Evolutionary conservation across 2,888 invertebrate genomes (phyloP).

Genomic region (Gastrophysa polygoni): DNA sequence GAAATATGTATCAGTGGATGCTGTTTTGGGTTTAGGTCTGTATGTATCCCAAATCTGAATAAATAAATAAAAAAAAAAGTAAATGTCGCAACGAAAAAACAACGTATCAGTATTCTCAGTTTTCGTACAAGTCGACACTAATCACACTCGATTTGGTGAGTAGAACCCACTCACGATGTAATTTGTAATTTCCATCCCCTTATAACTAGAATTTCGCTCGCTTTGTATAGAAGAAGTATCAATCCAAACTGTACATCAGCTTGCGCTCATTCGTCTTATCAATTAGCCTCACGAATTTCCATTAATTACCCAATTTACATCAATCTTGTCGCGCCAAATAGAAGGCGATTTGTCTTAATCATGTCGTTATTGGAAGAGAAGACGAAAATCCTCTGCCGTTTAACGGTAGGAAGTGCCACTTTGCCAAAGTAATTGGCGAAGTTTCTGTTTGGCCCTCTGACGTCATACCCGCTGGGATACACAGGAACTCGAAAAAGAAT

Average conservation of each 20-base stretch:
- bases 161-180: too few species aligned
- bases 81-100: too few species aligned
- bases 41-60: too few species aligned
- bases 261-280: neutral
- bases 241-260: neutral
- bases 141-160: too few species aligned
- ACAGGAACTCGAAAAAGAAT: slow-evolving; percentile 1
- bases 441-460: slow-evolving; percentile 16
- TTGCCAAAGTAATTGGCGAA: slow-evolving; percentile 16
- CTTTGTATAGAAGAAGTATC: neutral
- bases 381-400: slow-evolving; percentile 22
- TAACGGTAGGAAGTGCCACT: slow-evolving; percentile 18
- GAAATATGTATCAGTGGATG: too few species aligned
- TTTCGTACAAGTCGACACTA: too few species aligned
- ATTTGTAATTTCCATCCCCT: too few species aligned
- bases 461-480: neutral
- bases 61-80: too few species aligned
- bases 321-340: slow-evolving; percentile 30
- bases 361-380: slow-evolving; percentile 42
- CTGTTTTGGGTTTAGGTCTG: too few species aligned
- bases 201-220: too few species aligned
- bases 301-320: slow-evolving; percentile 26
- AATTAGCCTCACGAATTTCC: slow-evolving; percentile 22
- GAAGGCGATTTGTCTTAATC: slow-evolving; percentile 47
- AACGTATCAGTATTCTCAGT: too few species aligned